phyloP scores from a whole-genome alignment of 1,140 invertebrate genomes.

The Stegodyphus mimosarum region DNA sequence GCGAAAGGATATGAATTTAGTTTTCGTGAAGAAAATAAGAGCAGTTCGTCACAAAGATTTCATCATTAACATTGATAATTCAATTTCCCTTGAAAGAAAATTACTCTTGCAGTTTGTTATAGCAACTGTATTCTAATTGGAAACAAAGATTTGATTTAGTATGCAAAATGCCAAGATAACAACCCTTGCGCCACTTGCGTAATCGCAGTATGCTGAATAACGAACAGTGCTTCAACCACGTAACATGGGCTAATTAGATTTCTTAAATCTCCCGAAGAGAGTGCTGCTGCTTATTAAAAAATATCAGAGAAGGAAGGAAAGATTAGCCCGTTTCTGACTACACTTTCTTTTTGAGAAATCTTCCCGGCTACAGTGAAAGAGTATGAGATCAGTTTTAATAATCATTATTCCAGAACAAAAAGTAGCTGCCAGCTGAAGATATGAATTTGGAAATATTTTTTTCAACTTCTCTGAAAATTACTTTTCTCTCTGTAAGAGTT shows the following conservation, averaged over 20 bases:
- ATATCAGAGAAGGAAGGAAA: neutral
- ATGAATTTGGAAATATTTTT: neutral
- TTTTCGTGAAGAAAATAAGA: neutral
- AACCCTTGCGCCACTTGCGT: neutral
- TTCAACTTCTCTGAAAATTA: neutral
- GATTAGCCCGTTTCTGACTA: neutral
- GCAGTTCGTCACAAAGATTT: neutral
- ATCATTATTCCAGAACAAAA: neutral
- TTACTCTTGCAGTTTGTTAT: neutral
- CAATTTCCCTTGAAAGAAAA: neutral
- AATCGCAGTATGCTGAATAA: neutral
- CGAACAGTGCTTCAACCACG: neutral
- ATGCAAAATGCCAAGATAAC: neutral
- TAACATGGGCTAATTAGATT: neutral
- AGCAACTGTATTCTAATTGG: neutral
- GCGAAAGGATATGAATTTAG: neutral
- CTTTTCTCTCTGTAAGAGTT: neutral
- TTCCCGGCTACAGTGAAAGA: neutral
- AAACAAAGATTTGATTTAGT: slow-evolving; percentile 1
- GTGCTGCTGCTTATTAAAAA: neutral
- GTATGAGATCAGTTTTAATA: neutral
- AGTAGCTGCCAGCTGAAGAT: neutral
- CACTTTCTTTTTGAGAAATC: neutral
- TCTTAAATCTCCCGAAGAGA: neutral
- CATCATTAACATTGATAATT: slow-evolving; percentile 3